Conservation (phyloP, 53 echinoderm and acorn worm species). For the Crossaster papposus region DNA sequence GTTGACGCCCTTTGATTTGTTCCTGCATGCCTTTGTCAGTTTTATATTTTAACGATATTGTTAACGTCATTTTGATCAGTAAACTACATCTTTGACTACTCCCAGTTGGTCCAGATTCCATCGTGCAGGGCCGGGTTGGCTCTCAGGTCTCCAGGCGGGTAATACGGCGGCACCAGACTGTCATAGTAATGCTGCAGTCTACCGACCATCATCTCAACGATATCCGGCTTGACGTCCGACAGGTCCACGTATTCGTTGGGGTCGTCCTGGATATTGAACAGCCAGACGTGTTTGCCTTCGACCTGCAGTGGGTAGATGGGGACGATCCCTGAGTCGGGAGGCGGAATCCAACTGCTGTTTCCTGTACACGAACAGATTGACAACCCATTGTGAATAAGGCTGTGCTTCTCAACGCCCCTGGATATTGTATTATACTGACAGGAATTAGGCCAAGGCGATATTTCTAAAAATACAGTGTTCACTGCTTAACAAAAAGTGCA, state of each 20-base stretch:
- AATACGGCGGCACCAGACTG: slow-evolving; percentile 74
- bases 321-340: slow-evolving; percentile 68
- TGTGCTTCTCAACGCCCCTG: too few species aligned
- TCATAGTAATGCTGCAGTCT: slow-evolving; percentile 78
- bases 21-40: too few species aligned
- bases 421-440: too few species aligned
- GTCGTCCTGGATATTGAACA: slow-evolving; percentile 82
- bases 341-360: slow-evolving; percentile 68
- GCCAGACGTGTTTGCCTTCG: slow-evolving; percentile 72
- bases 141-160: slow-evolving; percentile 68
- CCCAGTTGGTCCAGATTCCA: slow-evolving; percentile 89
- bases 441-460: too few species aligned
- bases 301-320: slow-evolving; percentile 54
- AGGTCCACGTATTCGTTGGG: slow-evolving; percentile 77
- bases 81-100: neutral
- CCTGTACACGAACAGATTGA: slow-evolving; percentile 49
- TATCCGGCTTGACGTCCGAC: slow-evolving; percentile 72
- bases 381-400: neutral
- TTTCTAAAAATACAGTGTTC: too few species aligned
- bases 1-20: too few species aligned
- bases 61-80: too few species aligned
- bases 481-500: too few species aligned
- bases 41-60: too few species aligned
- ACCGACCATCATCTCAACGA: slow-evolving; percentile 68
- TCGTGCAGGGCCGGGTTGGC: slow-evolving; percentile 77